Evolutionary conservation across 2,888 invertebrate species (phyloP).

Genomic region (Euplexia lucipara): DNA sequence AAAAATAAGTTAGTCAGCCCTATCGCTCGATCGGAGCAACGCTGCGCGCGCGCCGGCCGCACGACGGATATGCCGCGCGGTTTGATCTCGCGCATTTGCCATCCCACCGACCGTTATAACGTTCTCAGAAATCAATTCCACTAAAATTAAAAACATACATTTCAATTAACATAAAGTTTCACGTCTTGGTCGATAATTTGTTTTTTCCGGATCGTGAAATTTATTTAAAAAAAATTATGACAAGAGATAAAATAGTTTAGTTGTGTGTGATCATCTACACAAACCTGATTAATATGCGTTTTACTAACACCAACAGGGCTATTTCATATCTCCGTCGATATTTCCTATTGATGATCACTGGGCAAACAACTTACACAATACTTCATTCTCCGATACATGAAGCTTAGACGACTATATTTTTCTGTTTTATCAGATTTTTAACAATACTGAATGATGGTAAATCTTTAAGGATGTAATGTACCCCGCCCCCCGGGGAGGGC

Average conservation of each 20-base stretch:
- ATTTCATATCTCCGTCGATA: too few species aligned
- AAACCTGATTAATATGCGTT: too few species aligned
- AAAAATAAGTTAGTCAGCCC: constrained; percentile 41
- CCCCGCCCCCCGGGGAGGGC: too few species aligned
- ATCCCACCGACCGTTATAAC: constrained; percentile 50
- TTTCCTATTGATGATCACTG: too few species aligned
- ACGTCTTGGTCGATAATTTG: constrained; percentile 16
- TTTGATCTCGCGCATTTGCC: constrained; percentile 68
- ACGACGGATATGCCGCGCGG: constrained; percentile 64
- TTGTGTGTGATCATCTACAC: background rate
- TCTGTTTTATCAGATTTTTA: too few species aligned
- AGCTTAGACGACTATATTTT: too few species aligned
- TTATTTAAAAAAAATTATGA: constrained; percentile 9
- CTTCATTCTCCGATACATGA: too few species aligned
- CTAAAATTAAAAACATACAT: constrained; percentile 63
- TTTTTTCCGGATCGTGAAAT: constrained; percentile 18
- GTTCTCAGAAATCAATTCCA: constrained; percentile 64
- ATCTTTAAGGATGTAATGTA: too few species aligned
- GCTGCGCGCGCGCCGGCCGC: constrained; percentile 57
- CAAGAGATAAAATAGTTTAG: background rate
- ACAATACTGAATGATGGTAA: too few species aligned
- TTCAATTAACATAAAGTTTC: constrained; percentile 11
- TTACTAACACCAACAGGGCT: too few species aligned
- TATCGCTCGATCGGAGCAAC: constrained; percentile 37
- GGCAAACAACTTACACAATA: too few species aligned